Evolutionary conservation across 1,140 invertebrate species (phyloP).

Genomic region (Scaptomyza graminum): DNA sequence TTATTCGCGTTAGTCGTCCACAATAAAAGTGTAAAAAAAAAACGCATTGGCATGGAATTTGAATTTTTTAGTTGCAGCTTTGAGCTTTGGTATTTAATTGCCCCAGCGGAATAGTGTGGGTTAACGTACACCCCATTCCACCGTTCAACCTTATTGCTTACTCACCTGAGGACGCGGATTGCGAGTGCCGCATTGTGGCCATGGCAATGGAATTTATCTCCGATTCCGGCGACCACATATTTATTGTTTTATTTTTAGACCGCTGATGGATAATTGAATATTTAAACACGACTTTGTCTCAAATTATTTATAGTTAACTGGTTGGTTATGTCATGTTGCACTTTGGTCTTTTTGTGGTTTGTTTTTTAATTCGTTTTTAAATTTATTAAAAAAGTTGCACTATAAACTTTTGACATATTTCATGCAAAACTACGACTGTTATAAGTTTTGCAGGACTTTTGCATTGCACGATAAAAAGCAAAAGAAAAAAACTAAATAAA

Average conservation of each 20-base stretch:
- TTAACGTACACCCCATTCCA: not conserved
- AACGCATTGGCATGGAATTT: conserved; percentile 23
- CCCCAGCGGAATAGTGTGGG: not conserved
- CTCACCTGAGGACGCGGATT: conserved; percentile 84
- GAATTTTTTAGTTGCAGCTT: conserved; percentile 6
- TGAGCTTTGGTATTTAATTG: conserved; percentile 46
- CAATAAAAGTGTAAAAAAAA: too few species aligned
- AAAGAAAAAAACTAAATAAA: not conserved
- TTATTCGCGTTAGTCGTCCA: not conserved
- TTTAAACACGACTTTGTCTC: conserved; percentile 11
- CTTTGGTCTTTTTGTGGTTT: conserved; percentile 16
- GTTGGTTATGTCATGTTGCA: conserved; percentile 55
- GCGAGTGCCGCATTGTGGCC: conserved; percentile 83
- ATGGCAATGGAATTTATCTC: conserved; percentile 85
- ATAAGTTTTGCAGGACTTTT: conserved; percentile 40
- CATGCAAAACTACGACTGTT: conserved; percentile 51
- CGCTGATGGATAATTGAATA: conserved; percentile 13
- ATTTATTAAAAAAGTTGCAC: conserved; percentile 68
- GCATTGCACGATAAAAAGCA: conserved; percentile 6
- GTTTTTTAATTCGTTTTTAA: conserved; percentile 24
- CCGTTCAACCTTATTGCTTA: not conserved
- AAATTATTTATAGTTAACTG: conserved; percentile 30
- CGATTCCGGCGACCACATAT: conserved; percentile 83
- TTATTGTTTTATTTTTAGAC: conserved; percentile 37
- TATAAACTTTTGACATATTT: conserved; percentile 67